Evolutionary conservation across 2,888 invertebrate genomes (phyloP).

Genomic region (Tachystola acroxantha): DNA sequence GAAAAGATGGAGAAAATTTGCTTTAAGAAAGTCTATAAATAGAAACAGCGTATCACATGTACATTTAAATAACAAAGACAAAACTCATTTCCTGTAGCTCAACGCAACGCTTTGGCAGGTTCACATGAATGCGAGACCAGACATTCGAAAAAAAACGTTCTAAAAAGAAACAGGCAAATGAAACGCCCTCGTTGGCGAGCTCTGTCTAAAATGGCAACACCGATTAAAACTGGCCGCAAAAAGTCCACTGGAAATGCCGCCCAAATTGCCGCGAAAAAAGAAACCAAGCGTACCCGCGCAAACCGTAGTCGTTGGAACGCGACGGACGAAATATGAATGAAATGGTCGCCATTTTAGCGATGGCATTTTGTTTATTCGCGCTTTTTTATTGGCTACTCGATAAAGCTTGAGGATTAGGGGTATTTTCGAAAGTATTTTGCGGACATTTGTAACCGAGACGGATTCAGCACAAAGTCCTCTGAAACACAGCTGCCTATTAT

Average conservation of each 20-base stretch:
- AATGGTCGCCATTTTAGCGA: conserved; percentile 47
- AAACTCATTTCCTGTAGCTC: conserved; percentile 7
- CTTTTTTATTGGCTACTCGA: conserved; percentile 28
- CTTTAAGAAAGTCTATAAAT: not conserved
- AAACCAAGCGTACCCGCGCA: conserved; percentile 39
- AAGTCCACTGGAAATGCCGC: conserved; percentile 48
- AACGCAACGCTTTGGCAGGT: conserved; percentile 1
- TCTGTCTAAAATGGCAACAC: conserved; percentile 58
- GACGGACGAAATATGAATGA: conserved; percentile 55
- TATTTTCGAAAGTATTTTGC: conserved; percentile 29
- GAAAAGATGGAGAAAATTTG: conserved; percentile 25
- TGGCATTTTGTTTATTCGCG: conserved; percentile 45
- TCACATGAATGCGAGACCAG: conserved; percentile 5
- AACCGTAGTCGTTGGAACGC: conserved; percentile 55
- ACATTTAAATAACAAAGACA: conserved; percentile 11
- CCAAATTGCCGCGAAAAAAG: conserved; percentile 64
- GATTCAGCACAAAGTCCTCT: conserved; percentile 1
- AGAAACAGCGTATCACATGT: conserved; percentile 2
- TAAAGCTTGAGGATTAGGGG: conserved; percentile 30
- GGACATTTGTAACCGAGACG: not conserved
- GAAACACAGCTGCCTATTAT: not conserved
- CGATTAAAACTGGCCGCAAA: conserved; percentile 69
- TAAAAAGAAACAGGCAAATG: conserved; percentile 40
- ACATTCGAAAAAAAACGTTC: conserved; percentile 24
- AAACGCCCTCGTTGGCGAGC: conserved; percentile 35